A percentile compares a stretch with the other conserved stretches of the same genome.
These are phyloP conservation scores for Gambelia wislizenii DNA, from an alignment of 2,797 vertebrate genomes.

Conservation along the genomic window DNA sequence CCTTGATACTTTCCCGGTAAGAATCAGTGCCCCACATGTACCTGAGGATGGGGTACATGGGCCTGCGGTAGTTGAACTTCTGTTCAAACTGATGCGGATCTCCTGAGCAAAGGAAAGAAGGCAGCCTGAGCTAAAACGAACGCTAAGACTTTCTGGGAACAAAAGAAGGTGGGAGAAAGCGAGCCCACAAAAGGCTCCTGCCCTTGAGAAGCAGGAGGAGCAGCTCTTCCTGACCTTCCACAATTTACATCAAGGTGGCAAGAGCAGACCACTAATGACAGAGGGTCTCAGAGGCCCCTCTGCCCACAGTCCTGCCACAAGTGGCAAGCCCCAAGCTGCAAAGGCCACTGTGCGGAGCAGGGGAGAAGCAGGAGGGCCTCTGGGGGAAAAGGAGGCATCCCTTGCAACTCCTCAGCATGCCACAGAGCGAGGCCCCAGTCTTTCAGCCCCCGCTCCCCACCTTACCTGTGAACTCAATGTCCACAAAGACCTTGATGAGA, in stretches of 20 bases:
- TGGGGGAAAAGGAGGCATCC: too few species aligned
- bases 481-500: conserved; percentile 96
- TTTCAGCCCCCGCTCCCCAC: too few species aligned
- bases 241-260: not conserved
- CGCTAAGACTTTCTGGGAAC: not conserved
- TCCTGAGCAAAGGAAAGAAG: conserved; percentile 77
- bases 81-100: conserved; percentile 99
- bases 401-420: not conserved
- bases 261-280: not conserved
- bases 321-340: not conserved
- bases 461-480: conserved; percentile 97
- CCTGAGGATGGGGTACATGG: conserved; percentile 97
- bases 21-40: conserved; percentile 95
- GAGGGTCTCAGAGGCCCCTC: not conserved
- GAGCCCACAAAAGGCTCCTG: too few species aligned
- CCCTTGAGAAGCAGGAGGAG: too few species aligned
- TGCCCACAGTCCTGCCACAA: too few species aligned
- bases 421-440: not conserved
- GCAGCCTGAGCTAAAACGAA: not conserved
- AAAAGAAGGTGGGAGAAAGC: too few species aligned
- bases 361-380: not conserved
- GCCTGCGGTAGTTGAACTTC: conserved; percentile 98
- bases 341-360: too few species aligned
- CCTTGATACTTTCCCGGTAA: conserved; percentile 95
- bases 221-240: not conserved